Conservation (phyloP, 2,113 vertebrate species). For the Malurus cyaneus region DNA sequence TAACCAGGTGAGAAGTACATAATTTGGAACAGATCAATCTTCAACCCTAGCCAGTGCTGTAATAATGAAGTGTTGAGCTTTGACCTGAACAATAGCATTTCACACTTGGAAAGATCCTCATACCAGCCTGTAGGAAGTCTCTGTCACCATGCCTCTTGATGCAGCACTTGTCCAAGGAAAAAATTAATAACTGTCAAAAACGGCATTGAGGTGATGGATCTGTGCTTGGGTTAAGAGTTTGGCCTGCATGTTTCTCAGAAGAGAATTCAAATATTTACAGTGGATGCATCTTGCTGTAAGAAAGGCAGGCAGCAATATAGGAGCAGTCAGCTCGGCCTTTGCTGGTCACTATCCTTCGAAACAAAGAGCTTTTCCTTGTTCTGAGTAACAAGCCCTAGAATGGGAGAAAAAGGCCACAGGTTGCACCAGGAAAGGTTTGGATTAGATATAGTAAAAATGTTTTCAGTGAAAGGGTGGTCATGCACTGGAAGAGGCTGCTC, state of each 20-base stretch:
- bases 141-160: neutral
- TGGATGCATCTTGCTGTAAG: neutral
- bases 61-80: neutral
- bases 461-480: neutral
- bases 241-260: neutral
- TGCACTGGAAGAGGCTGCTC: neutral
- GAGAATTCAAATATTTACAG: neutral
- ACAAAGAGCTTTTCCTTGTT: neutral
- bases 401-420: neutral
- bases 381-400: too few species aligned
- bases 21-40: neutral
- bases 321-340: neutral
- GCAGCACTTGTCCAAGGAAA: neutral
- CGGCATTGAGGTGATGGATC: neutral
- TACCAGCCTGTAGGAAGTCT: neutral
- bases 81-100: slow-evolving; percentile 13
- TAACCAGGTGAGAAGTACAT: neutral
- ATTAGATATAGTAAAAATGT: neutral
- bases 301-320: neutral
- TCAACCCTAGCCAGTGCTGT: neutral
- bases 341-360: rapidly evolving
- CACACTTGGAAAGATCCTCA: neutral
- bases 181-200: neutral
- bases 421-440: neutral
- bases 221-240: neutral